phyloP scores from a whole-genome alignment of 2,113 vertebrate species.

The Poecilia latipinna region DNA sequence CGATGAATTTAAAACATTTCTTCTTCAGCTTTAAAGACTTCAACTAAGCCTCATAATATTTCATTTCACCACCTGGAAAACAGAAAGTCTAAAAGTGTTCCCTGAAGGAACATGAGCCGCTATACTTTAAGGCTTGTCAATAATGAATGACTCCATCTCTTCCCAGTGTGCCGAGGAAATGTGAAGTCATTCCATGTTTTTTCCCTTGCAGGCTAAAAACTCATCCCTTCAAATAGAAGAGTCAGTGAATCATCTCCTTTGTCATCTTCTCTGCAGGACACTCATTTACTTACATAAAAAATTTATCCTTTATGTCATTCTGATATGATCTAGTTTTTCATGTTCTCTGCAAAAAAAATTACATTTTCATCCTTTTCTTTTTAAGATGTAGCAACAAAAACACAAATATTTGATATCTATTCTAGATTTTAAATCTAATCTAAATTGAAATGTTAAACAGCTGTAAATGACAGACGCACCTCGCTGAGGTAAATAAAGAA shows the following conservation, averaged over 20 bases:
- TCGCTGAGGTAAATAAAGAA: slow-evolving; percentile 99
- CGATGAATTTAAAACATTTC: not conserved
- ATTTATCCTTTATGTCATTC: slow-evolving; percentile 31
- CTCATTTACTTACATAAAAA: slow-evolving; percentile 59
- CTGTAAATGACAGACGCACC: slow-evolving; percentile 83
- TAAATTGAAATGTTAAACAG: not conserved
- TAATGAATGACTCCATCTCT: slow-evolving; percentile 31
- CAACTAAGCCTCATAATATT: no score
- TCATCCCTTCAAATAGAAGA: slow-evolving; percentile 5
- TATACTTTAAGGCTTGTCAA: slow-evolving; percentile 37
- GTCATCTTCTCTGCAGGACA: slow-evolving; percentile 3
- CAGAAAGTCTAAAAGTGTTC: slow-evolving; percentile 21
- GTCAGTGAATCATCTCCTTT: slow-evolving; percentile 27
- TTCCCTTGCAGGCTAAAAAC: slow-evolving; percentile 21
- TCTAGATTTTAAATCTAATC: no score
- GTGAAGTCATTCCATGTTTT: slow-evolving; percentile 27
- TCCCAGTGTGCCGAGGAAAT: not conserved
- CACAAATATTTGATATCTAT: no score
- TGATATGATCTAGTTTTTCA: slow-evolving; percentile 19
- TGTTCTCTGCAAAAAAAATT: not conserved
- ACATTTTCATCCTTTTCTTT: no score
- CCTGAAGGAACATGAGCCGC: slow-evolving; percentile 20
- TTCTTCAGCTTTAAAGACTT: not conserved
- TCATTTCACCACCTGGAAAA: not conserved
- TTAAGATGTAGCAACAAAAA: no score